These are phyloP conservation scores for Spatula clypeata DNA, from an alignment of 2,797 vertebrate species.

Conservation along the genomic window DNA sequence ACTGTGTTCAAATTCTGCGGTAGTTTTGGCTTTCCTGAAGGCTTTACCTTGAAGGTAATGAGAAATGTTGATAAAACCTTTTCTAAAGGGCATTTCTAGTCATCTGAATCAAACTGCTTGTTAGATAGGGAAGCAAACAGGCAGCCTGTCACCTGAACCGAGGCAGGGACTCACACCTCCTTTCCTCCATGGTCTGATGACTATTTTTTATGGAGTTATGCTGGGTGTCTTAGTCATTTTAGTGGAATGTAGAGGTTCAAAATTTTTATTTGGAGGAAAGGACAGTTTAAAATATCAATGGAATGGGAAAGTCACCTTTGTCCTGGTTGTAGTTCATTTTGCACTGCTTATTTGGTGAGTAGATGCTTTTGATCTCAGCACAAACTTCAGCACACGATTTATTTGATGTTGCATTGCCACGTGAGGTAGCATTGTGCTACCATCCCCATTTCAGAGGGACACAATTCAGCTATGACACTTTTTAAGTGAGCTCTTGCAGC, in stretches of 20 bases:
- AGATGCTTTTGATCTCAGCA: background rate
- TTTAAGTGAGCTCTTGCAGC: rapidly evolving
- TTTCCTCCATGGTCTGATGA: background rate
- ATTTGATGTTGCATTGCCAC: background rate
- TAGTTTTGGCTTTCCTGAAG: background rate
- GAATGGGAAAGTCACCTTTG: background rate
- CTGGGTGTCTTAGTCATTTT: background rate
- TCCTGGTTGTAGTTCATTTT: background rate
- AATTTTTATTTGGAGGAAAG: background rate
- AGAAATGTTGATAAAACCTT: background rate
- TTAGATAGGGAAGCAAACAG: background rate
- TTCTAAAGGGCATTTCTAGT: background rate
- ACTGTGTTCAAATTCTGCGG: background rate
- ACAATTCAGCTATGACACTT: rapidly evolving
- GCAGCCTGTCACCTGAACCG: background rate
- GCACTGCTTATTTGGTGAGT: rapidly evolving
- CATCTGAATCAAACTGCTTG: background rate
- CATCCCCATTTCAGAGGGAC: rapidly evolving
- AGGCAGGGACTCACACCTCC: rapidly evolving
- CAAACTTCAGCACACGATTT: rapidly evolving
- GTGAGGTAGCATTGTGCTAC: background rate
- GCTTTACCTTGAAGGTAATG: background rate
- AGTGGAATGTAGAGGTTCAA: rapidly evolving
- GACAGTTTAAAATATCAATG: background rate
- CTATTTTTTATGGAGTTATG: background rate